Evolutionary conservation across 1,140 invertebrate species (phyloP).

Genomic region (Eriocheir sinensis): DNA sequence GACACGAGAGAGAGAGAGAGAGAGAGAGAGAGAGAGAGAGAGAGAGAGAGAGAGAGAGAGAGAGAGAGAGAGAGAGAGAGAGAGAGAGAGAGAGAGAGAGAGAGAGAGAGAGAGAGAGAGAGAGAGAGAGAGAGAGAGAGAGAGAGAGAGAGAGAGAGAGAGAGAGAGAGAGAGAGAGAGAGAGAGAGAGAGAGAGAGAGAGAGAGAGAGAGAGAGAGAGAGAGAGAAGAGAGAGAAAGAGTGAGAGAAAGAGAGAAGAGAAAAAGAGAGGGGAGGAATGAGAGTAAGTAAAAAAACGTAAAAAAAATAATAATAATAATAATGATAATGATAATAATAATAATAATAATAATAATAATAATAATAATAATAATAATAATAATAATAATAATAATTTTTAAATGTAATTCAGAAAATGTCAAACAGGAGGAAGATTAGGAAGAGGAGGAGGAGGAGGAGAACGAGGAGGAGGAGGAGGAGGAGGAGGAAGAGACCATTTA

Average conservation of each 20-base stretch:
- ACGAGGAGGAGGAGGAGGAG: slow-evolving; percentile 32
- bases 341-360: neutral
- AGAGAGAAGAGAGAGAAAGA: neutral
- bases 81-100: slow-evolving; percentile 44
- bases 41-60: neutral
- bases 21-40: neutral
- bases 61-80: slow-evolving; percentile 47
- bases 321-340: neutral
- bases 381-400: neutral
- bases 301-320: neutral
- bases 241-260: neutral
- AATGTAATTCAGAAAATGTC: neutral
- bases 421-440: neutral
- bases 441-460: neutral
- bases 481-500: slow-evolving; percentile 11
- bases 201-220: neutral
- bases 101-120: slow-evolving; percentile 42
- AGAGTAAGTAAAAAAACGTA: neutral
- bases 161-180: neutral
- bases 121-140: neutral
- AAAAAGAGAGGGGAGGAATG: neutral
- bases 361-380: neutral
- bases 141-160: neutral
- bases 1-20: too few species aligned
- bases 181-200: slow-evolving; percentile 4